Evolutionary conservation across 2,113 vertebrate species (phyloP).

Genomic region (Orientallactaga bullata): DNA sequence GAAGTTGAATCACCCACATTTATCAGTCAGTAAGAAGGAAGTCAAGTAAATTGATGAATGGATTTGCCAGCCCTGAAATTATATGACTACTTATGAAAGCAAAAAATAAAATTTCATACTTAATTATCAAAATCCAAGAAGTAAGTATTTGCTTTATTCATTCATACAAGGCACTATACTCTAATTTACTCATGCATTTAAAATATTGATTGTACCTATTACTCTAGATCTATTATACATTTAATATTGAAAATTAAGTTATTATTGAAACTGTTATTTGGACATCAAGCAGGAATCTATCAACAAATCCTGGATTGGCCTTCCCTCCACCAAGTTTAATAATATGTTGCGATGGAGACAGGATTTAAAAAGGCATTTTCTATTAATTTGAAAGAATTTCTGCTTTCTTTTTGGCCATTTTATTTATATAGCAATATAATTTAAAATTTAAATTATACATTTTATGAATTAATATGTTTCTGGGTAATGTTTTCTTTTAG

Average conservation of each 20-base stretch:
- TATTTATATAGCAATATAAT: not conserved
- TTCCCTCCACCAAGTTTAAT: not conserved
- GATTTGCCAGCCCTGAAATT: not conserved
- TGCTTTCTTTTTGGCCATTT: not conserved
- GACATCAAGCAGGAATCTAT: not conserved
- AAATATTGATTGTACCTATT: not conserved
- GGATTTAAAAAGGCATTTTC: not conserved
- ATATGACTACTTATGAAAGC: not conserved
- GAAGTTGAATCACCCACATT: not conserved
- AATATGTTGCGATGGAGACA: not conserved
- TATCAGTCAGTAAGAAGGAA: not conserved
- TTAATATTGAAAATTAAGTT: not conserved
- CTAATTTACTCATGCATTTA: not conserved
- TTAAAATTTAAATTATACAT: not conserved
- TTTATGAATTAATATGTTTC: not conserved
- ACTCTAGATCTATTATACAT: not conserved
- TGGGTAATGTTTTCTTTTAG: not conserved
- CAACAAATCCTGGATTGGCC: not conserved
- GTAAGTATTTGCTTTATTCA: constrained; percentile 4
- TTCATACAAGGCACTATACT: not conserved
- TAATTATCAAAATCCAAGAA: constrained; percentile 24
- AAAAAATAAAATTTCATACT: not conserved
- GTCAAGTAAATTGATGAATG: not conserved
- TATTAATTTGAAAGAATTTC: not conserved
- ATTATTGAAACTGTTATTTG: not conserved